These are phyloP conservation scores for Rynchops niger DNA, from an alignment of 2,113 vertebrate genomes.

Conservation along the genomic window DNA sequence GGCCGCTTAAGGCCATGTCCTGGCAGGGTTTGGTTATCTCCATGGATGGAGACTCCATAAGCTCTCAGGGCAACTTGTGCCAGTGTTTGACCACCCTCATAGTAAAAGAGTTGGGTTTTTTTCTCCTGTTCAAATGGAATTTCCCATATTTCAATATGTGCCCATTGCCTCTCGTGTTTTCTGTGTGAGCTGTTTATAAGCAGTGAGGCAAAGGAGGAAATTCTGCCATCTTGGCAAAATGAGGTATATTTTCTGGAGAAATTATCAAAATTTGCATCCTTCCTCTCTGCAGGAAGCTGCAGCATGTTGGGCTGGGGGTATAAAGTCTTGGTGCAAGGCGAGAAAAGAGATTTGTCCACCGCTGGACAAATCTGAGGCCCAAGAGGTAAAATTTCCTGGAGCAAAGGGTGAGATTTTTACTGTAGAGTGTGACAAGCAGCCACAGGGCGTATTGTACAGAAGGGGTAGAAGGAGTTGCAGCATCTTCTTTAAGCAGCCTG, in stretches of 20 bases:
- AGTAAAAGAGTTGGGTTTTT: no score
- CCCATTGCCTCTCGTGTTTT: neutral
- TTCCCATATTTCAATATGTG: no score
- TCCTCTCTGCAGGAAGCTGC: neutral
- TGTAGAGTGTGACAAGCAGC: neutral
- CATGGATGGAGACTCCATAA: no score
- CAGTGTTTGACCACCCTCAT: no score
- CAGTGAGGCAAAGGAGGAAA: neutral
- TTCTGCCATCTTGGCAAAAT: neutral
- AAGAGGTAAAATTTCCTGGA: neutral
- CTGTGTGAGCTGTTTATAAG: neutral
- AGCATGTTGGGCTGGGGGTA: neutral
- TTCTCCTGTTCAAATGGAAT: no score
- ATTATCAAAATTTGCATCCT: neutral
- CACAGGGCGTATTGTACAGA: neutral
- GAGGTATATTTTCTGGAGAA: neutral
- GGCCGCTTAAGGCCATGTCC: no score
- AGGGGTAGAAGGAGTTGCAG: neutral
- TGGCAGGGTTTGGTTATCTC: no score
- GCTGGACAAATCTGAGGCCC: neutral
- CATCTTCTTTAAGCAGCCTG: neutral
- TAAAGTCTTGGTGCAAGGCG: neutral
- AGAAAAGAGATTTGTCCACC: neutral
- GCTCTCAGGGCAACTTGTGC: no score
- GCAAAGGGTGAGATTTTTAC: neutral